Percentiles rank a stretch among this genome's conserved stretches.
Evolutionary conservation across 2,797 vertebrate species (phyloP).

Genomic region (Falco naumanni): DNA sequence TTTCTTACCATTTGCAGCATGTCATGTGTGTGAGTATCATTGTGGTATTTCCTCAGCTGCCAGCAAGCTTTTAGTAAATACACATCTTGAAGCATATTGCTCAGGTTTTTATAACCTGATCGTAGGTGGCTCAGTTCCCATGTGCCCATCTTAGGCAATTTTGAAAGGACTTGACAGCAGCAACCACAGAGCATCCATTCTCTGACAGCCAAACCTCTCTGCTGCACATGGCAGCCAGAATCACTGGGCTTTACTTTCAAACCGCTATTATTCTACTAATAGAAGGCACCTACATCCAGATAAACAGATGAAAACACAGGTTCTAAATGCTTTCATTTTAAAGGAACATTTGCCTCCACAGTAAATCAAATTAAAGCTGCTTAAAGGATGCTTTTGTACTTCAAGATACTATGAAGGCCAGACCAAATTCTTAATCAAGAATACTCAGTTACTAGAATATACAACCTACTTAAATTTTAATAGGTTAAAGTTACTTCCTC

Average conservation of each 20-base stretch:
- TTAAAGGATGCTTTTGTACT: background rate
- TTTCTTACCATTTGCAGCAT: background rate
- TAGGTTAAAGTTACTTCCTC: background rate
- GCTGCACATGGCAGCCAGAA: background rate
- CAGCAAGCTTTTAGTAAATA: background rate
- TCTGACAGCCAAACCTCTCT: background rate
- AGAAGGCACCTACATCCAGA: background rate
- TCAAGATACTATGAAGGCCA: background rate
- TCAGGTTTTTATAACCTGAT: background rate
- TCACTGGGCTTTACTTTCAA: background rate
- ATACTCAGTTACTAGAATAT: background rate
- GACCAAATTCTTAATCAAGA: background rate
- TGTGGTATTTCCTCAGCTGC: background rate
- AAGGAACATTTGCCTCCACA: background rate
- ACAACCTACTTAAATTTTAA: background rate
- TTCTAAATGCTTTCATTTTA: background rate
- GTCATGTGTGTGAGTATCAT: rapidly evolving
- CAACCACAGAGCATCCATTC: background rate
- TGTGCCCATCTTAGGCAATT: background rate
- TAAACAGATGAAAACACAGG: background rate
- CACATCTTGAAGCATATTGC: background rate
- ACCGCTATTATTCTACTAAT: background rate
- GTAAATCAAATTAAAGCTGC: background rate
- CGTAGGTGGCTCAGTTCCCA: background rate
- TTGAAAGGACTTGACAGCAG: background rate